Conservation (phyloP, 2,888 invertebrate genomes). For the Hemistola chrysoprasaria region DNA sequence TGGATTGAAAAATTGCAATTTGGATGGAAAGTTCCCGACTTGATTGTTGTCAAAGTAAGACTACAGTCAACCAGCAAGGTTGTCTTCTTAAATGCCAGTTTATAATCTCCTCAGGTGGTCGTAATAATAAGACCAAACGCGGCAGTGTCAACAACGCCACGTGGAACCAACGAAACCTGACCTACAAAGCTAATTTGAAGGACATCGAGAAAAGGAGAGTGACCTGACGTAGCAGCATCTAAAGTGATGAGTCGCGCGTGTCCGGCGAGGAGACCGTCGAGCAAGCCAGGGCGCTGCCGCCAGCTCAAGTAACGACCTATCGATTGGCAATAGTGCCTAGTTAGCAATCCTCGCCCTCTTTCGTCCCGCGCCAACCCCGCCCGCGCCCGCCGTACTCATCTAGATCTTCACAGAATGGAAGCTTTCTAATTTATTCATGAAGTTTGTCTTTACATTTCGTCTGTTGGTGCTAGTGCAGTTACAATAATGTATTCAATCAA, state of each 20-base stretch:
- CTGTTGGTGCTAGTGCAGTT: conserved; percentile 14
- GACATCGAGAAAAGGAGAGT: conserved; percentile 82
- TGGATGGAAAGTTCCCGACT: too few relatives aligned
- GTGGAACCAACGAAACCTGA: conserved; percentile 78
- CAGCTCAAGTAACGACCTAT: conserved; percentile 76
- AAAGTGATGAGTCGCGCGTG: conserved; percentile 81
- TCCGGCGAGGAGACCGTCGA: conserved; percentile 60
- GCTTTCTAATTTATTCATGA: conserved; percentile 48
- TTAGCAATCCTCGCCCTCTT: conserved; percentile 64
- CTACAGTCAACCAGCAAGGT: background rate
- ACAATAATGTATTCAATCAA: too few relatives aligned
- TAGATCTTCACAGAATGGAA: conserved; percentile 37
- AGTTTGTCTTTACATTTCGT: conserved; percentile 31
- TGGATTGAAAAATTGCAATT: too few relatives aligned
- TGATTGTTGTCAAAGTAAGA: too few relatives aligned
- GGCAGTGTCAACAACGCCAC: conserved; percentile 69
- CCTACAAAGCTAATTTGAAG: conserved; percentile 83
- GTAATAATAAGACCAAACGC: conserved; percentile 35
- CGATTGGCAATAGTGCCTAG: conserved; percentile 81
- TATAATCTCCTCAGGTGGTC: conserved; percentile 41
- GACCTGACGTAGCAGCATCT: conserved; percentile 79
- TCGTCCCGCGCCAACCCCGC: conserved; percentile 32
- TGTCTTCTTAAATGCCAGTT: conserved; percentile 1
- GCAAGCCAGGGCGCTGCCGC: conserved; percentile 46
- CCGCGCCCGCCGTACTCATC: conserved; percentile 39